Percentiles rank a stretch among this genome's conserved stretches.
Evolutionary conservation across 2,888 invertebrate genomes (phyloP).

Genomic region (Ecdyonurus torrentis): DNA sequence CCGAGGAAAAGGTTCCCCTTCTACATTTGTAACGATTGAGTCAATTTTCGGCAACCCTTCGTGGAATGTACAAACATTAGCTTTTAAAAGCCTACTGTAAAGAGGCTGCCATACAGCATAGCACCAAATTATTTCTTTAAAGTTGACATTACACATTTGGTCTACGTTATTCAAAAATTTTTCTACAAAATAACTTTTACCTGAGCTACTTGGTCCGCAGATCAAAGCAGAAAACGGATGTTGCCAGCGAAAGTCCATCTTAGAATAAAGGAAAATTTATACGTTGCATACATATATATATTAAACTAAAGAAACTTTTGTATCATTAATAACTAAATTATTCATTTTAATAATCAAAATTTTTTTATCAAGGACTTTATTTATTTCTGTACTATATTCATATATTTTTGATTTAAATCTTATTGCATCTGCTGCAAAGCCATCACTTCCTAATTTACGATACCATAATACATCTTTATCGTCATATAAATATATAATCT

Average conservation of each 20-base stretch:
- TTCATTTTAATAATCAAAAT: no score
- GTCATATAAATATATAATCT: no score
- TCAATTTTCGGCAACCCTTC: not conserved
- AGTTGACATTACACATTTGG: not conserved
- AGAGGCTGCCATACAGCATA: not conserved
- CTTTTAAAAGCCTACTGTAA: not conserved
- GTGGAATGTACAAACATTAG: not conserved
- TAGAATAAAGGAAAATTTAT: not conserved
- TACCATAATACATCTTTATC: no score
- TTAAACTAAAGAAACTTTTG: no score
- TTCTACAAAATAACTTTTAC: not conserved
- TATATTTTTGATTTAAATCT: not conserved
- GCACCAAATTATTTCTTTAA: slow-evolving; percentile 1
- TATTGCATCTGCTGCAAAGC: no score
- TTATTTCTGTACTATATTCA: no score
- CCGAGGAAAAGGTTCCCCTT: not conserved
- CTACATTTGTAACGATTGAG: not conserved
- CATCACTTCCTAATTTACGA: no score
- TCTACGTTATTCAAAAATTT: not conserved
- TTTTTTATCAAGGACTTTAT: no score
- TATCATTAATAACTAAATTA: no score
- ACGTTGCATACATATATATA: no score
- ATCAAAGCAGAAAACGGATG: not conserved
- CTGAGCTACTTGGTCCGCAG: not conserved
- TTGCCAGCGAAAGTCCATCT: not conserved